A percentile compares a stretch with the other conserved stretches of the same genome.
These are phyloP conservation scores for Perca schrenkii DNA, from an alignment of 2,113 vertebrate genomes.

Conservation along the genomic window DNA sequence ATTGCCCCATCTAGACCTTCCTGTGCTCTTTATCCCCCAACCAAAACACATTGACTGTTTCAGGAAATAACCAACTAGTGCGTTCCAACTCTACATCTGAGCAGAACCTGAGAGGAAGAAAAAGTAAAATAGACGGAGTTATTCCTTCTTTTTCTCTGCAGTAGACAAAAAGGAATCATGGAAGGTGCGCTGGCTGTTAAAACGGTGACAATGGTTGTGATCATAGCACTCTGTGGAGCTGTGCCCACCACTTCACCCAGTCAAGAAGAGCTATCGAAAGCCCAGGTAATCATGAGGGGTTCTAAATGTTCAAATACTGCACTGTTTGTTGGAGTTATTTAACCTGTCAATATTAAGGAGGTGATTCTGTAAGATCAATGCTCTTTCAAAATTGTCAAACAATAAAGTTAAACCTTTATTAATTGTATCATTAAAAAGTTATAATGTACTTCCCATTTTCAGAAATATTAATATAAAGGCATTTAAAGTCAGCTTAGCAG, in stretches of 20 bases:
- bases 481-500: too few relatives aligned
- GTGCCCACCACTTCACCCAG: slow-evolving; percentile 23
- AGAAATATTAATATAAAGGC: too few relatives aligned
- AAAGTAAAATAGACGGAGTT: not conserved
- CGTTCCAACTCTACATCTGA: not conserved
- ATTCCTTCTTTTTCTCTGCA: too few relatives aligned
- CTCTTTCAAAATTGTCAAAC: too few relatives aligned
- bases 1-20: slow-evolving; percentile 26
- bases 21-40: not conserved
- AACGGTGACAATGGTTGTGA: slow-evolving; percentile 11
- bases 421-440: too few relatives aligned
- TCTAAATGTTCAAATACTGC: too few relatives aligned
- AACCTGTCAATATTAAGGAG: too few relatives aligned
- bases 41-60: slow-evolving; percentile 25
- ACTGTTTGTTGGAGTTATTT: too few relatives aligned
- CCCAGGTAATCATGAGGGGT: slow-evolving; percentile 44
- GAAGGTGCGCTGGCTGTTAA: not conserved
- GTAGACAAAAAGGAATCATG: slow-evolving; percentile 27
- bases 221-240: slow-evolving; percentile 28
- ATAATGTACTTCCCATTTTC: too few relatives aligned
- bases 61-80: not conserved
- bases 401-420: too few relatives aligned
- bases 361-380: not conserved
- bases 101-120: not conserved
- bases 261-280: slow-evolving; percentile 55